Evolutionary conservation across 2,113 vertebrate species (phyloP), one percentile per base, ranked within the genome.

Genomic region (Oreotrochilus melanogaster): DNA sequence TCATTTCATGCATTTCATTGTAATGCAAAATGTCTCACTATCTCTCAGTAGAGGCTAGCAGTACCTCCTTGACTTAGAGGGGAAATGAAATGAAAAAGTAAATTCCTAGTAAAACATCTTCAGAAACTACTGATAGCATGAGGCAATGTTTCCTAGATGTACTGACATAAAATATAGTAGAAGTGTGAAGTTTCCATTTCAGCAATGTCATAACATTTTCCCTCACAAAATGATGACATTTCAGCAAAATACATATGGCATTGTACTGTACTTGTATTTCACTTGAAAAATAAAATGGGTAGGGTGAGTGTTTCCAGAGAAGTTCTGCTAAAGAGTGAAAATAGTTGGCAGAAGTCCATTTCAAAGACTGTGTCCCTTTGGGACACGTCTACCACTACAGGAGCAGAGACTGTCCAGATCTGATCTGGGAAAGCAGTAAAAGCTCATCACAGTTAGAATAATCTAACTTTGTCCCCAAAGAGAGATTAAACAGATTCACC

Each of bases 381-480:
- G 86, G 90, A 92, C 30, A 74, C 64, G 42, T 71, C 67, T 78
- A 83, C 89, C 81, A 78, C 82, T 33, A 30, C 75, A 95, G 92
- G 83, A 95, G 94, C 81, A 93, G 79, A 95, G 35, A 81, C 45
- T 94, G 75, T 96, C 94, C 93, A 96, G 92, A 83, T 33, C 72
- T 61, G n/a, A 42, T 56, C 71, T 84, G 64, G 60, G 67, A 83
- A 87, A 90, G 48, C 61, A 78, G 82, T 67, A 94, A 90, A 95
- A 97, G n/a, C 82, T 94, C 94, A 84, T 80, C 90, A 64, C 69
- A 82, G 27, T 27, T 37, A 91, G 88, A 89, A 82, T 64, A 82
- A 75, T 73, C 58, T 69, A 62, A 88, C 93, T 95, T 84, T n/a
- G 11, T 47, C 91, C 54, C 53, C 45, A 73, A 60, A 90, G 75